Conservation (phyloP, 2,113 vertebrate genomes). For the Sylvia atricapilla region DNA sequence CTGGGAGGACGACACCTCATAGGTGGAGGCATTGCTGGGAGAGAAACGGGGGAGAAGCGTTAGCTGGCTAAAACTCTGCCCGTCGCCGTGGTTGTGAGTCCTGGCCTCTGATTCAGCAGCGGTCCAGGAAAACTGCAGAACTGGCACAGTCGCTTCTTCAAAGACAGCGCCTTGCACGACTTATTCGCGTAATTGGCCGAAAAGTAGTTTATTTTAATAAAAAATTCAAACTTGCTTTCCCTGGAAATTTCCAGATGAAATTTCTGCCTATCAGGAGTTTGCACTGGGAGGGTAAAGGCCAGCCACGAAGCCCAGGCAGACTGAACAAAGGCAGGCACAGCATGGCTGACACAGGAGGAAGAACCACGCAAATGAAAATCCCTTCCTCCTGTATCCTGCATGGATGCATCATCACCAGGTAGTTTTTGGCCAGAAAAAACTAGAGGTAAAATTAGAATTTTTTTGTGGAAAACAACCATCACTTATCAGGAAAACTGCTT, state of each 20-base stretch:
- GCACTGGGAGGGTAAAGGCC: not conserved
- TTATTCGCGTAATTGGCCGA: not conserved
- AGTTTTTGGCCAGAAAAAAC: not conserved
- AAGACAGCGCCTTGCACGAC: not conserved
- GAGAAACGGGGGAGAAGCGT: not conserved
- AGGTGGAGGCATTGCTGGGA: conserved; percentile 86
- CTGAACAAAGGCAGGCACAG: not conserved
- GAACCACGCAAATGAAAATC: not conserved
- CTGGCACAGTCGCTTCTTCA: not conserved
- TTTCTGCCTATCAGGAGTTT: not conserved
- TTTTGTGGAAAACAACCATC: not conserved
- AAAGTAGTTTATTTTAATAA: not conserved
- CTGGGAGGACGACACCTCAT: conserved; percentile 93
- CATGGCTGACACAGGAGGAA: not conserved
- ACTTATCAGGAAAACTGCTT: not conserved
- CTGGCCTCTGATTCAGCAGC: not conserved
- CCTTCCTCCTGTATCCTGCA: not conserved
- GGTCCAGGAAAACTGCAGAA: not conserved
- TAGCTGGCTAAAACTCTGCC: not conserved
- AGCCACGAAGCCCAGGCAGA: not conserved
- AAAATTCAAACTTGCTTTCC: not conserved
- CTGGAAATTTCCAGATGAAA: not conserved
- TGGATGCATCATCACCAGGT: not conserved
- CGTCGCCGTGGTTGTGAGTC: rapidly evolving
- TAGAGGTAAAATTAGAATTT: not conserved